Evolutionary conservation across 1,140 invertebrate genomes (phyloP), one percentile per base, ranked within the genome.

Genomic region (Centruroides sculpturatus): DNA sequence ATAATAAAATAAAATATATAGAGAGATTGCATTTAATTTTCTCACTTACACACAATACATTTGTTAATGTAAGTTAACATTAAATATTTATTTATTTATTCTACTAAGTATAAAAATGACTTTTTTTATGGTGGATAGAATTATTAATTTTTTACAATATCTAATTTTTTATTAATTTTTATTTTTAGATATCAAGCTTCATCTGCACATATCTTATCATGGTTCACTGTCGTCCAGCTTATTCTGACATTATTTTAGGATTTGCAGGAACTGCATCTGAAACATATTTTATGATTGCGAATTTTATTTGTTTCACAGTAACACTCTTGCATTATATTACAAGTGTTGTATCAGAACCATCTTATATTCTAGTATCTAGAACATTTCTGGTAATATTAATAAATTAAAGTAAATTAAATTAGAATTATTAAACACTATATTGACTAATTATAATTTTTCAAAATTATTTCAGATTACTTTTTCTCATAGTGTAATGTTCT

Each of bases 211-310:
- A 56, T 1, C 36, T 62, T 6, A 5, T 62, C 6, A 34, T 35
- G 11, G 51, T 59, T 23, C 55, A 57, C 13, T 62, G 61, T 35
- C 13, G 61, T 13, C 61, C 61, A 46, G 61, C 61, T 7, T 62
- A 62, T 56, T 62, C 61, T 12, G 48, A 46, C 9, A 50, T 54
- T 6, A 51, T 50, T 55, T 57, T 57, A n/a, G 61, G 61, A n/a
- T 62, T 62, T 47, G 61, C 59, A n/a, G 61, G 61, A 8, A 62
- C 57, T 51, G 57, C 57, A 5, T 46, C 48, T 6, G 61, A 62
- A 52, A 62, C 61, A 11, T 62, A 59, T 52, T 62, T 62, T 47
- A 59, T 59, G 12, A 9, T 62, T 35, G 47, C 35, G 10, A 56
- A 23, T n/a, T 62, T 12, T n/a, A 41, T 57, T 23, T 62, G 52